Conservation (phyloP, 2,113 vertebrate species). For the Sorex araneus region DNA sequence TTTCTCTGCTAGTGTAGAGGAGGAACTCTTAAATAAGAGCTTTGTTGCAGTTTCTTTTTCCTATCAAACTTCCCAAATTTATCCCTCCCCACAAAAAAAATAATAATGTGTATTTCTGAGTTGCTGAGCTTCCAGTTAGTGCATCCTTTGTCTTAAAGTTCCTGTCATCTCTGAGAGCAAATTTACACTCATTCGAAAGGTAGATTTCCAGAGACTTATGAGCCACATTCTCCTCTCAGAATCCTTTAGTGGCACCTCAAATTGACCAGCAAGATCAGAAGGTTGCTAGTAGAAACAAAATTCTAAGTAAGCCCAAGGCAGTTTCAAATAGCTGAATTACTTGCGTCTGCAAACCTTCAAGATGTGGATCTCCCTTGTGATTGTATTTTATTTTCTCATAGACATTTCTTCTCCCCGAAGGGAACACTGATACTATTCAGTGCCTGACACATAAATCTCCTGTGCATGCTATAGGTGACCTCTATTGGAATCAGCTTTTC, state of each 20-base stretch:
- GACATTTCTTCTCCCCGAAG: conserved; percentile 65
- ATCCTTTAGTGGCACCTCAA: conserved; percentile 9
- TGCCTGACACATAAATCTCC: conserved; percentile 72
- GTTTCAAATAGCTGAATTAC: conserved; percentile 57
- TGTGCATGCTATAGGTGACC: conserved; percentile 57
- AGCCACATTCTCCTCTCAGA: not conserved
- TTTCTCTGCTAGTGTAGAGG: not conserved
- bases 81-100: not conserved
- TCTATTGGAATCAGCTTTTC: conserved; percentile 74
- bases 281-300: conserved; percentile 34
- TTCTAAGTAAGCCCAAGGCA: conserved; percentile 58
- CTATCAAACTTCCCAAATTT: not conserved
- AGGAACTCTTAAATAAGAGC: conserved; percentile 33
- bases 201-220: conserved; percentile 15
- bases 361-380: conserved; percentile 69
- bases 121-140: not conserved
- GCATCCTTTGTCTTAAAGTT: conserved; percentile 15
- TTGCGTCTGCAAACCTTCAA: conserved; percentile 71
- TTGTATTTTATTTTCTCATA: conserved; percentile 64
- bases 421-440: conserved; percentile 47
- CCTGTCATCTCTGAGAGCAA: conserved; percentile 30
- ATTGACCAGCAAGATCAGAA: conserved; percentile 35
- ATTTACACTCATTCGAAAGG: conserved; percentile 8
- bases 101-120: not conserved
- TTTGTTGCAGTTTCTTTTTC: not conserved